Base-by-base conservation (phyloP, 2,113 vertebrate genomes). In the Hipposideros armiger region DNA sequence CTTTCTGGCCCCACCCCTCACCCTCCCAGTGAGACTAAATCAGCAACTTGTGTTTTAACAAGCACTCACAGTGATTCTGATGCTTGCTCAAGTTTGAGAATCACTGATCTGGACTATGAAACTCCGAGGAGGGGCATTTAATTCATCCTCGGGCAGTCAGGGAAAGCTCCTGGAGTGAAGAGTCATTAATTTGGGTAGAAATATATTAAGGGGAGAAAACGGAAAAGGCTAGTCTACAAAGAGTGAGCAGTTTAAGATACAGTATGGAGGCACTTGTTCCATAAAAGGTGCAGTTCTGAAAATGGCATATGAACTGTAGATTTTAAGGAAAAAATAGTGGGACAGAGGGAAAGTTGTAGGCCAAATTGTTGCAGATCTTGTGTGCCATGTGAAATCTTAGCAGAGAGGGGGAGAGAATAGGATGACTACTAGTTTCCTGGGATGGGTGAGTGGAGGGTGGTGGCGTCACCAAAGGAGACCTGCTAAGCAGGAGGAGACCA, bases 1-100 rank as follows among this genome's bases (percentile, higher is more conserved):
- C 52, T 36, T 76, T 77, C 50, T 93, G 40, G 47, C 13, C 11
- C 5, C 40, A 70, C 2, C 47, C 14, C 24, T 14, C 19, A 82
- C n/a, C 30, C 72, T 50, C 64, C 90, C 58, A 84, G 9, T 93
- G 58, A 94, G 42, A 32, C 36, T 45, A 67, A 88, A 30, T 94
- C 81, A 70, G 90, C 87, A 66, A 7, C 60, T 28, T 62, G 60
- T 40, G 30, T 78, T 89, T 69, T 54, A 56, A 69, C 62, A 83
- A 4, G 72, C 26, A 5, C 20, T 77, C 11, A 9, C 50, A 52
- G 58, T 92, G 42, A 89, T 81, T 83, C 56, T 42, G 47, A 66
- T 60, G 3, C 30, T 50, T 7, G 40, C 22, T 24, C 3, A 52
- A 36, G 24, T 56, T 77, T 74, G n/a, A 87, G 36, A 87, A 80